Conservation (phyloP, 2,888 invertebrate species). For the Dendrolimus pini region DNA sequence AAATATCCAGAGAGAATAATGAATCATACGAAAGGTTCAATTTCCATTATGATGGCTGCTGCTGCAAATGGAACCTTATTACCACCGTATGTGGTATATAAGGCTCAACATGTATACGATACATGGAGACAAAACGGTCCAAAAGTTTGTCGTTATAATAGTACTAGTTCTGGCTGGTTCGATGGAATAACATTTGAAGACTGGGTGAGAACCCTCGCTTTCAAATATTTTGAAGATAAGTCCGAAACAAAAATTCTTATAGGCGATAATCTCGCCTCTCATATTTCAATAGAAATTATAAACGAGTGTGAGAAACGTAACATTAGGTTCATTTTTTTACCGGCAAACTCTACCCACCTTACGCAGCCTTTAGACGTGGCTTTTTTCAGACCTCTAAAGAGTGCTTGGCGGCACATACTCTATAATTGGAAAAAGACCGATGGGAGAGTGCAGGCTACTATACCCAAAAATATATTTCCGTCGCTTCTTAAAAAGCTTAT, state of each 20-base stretch:
- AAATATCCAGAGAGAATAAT: conserved; percentile 4
- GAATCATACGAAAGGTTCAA: conserved; percentile 2
- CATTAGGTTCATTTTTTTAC: not conserved
- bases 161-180: conserved; percentile 31
- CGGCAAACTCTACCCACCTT: conserved; percentile 1
- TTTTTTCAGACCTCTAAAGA: not conserved
- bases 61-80: conserved; percentile 1
- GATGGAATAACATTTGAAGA: conserved; percentile 32
- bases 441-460: not conserved
- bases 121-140: conserved; percentile 1
- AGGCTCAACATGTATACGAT: not conserved
- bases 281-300: conserved; percentile 11
- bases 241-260: conserved; percentile 32
- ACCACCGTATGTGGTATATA: conserved; percentile 4
- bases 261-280: conserved; percentile 31
- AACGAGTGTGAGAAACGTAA: not conserved
- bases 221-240: conserved; percentile 19
- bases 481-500: too few relatives aligned
- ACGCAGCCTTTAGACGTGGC: not conserved
- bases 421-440: not conserved
- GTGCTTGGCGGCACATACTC: not conserved
- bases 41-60: conserved; percentile 2
- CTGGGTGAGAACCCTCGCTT: conserved; percentile 24
- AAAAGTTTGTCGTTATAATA: not conserved
- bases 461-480: not conserved